Conservation (phyloP, 2,888 invertebrate species). For the Nowickia ferox region DNA sequence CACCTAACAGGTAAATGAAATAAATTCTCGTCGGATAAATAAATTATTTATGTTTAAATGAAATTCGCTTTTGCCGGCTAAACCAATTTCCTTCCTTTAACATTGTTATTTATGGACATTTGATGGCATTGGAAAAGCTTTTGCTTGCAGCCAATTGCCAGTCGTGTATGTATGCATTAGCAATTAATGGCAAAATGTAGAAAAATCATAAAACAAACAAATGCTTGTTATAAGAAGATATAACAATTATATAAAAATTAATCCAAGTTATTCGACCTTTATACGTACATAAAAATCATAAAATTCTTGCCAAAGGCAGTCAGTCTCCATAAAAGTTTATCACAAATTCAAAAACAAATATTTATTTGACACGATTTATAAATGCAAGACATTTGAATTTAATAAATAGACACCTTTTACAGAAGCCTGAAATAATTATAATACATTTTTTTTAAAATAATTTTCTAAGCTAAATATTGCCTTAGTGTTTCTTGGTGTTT, state of each 20-base stretch:
- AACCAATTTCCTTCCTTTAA: background rate
- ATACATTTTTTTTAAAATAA: no score
- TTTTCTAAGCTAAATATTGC: no score
- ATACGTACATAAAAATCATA: background rate
- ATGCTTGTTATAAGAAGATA: no score
- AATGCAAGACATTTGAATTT: background rate
- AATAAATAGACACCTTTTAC: background rate
- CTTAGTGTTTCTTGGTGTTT: no score
- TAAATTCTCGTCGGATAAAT: background rate
- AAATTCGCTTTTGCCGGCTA: slow-evolving; percentile 6
- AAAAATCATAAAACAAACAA: background rate
- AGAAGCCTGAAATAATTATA: no score
- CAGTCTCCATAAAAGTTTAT: background rate
- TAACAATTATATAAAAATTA: background rate
- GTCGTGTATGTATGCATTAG: background rate
- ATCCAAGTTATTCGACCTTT: no score
- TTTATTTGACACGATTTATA: slow-evolving; percentile 17
- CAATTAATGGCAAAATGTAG: slow-evolving; percentile 8
- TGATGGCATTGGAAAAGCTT: slow-evolving; percentile 2
- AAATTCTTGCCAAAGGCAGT: slow-evolving; percentile 14
- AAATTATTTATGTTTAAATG: slow-evolving; percentile 9
- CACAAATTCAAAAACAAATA: background rate
- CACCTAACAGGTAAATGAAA: background rate
- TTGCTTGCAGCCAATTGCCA: background rate
- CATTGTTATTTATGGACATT: slow-evolving; percentile 1